phyloP scores from a whole-genome alignment of 2,888 invertebrate genomes.

The Epinotia ramella region DNA sequence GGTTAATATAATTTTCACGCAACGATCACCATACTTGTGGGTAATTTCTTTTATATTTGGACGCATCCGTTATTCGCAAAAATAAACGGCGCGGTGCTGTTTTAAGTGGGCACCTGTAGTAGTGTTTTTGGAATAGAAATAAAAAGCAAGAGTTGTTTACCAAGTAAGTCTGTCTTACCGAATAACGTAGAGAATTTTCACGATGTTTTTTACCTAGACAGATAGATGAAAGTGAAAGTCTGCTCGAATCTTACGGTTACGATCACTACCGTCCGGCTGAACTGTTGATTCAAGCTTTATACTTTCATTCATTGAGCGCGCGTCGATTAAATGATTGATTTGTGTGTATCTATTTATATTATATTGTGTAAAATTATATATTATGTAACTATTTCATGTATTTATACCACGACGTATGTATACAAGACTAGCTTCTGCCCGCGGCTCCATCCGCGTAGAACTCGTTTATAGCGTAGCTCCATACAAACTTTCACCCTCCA shows the following conservation, averaged over 20 bases:
- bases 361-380: too few species aligned
- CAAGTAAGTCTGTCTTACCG: background rate
- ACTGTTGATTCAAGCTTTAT: background rate
- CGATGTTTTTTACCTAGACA: background rate
- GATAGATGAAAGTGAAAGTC: slow-evolving; percentile 12
- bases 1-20: too few species aligned
- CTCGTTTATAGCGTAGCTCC: background rate
- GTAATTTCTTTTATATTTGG: too few species aligned
- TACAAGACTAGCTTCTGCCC: too few species aligned
- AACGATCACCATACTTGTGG: too few species aligned
- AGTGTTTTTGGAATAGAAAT: too few species aligned
- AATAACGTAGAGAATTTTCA: slow-evolving; percentile 13
- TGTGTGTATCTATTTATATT: background rate
- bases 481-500: background rate
- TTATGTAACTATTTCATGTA: too few species aligned
- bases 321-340: background rate
- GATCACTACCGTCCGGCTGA: slow-evolving; percentile 2
- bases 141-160: background rate
- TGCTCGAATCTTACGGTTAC: slow-evolving; percentile 2
- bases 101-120: too few species aligned
- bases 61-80: too few species aligned
- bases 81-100: too few species aligned
- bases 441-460: too few species aligned
- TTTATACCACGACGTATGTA: too few species aligned
- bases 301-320: background rate